Conservation (phyloP, 2,888 invertebrate genomes). For the Physocephala rufipes region DNA sequence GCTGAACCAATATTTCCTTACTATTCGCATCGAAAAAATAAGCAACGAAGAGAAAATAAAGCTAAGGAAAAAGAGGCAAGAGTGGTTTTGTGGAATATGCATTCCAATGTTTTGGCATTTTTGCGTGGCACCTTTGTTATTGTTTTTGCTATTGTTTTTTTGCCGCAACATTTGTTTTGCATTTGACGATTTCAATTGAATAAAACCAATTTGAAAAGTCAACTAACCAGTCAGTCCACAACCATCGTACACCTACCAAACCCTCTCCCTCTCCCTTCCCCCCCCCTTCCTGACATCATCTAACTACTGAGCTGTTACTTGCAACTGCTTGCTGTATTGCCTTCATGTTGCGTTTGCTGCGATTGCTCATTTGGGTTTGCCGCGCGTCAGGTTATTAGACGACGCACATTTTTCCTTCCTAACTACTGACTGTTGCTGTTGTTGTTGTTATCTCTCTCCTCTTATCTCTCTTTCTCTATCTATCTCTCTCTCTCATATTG, state of each 20-base stretch:
- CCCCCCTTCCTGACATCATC: too few relatives aligned
- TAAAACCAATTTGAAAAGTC: slow-evolving; percentile 48
- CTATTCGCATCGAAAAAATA: background rate
- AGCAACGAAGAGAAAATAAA: background rate
- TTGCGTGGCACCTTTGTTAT: slow-evolving; percentile 43
- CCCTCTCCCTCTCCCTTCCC: too few relatives aligned
- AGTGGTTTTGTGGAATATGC: background rate
- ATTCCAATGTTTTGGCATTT: slow-evolving; percentile 46
- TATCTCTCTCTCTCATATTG: too few relatives aligned
- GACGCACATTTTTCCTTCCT: slow-evolving; percentile 42
- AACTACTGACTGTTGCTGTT: too few relatives aligned
- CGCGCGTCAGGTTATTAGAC: slow-evolving; percentile 63
- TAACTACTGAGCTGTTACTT: background rate
- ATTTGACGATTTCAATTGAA: slow-evolving; percentile 51
- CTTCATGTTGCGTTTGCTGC: slow-evolving; percentile 4
- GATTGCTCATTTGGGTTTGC: slow-evolving; percentile 45
- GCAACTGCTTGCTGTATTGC: slow-evolving; percentile 24
- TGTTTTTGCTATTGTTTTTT: too few relatives aligned
- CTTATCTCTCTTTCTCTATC: too few relatives aligned
- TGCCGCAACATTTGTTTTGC: slow-evolving; percentile 38
- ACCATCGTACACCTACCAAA: background rate
- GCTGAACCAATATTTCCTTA: slow-evolving; percentile 26
- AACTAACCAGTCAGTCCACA: slow-evolving; percentile 15
- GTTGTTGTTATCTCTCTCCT: too few relatives aligned
- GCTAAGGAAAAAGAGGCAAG: background rate